Percentiles rank a stretch among this genome's conserved stretches.
These are phyloP conservation scores for Drosophila mimetica DNA, from an alignment of 2,888 invertebrate genomes.

Conservation along the genomic window DNA sequence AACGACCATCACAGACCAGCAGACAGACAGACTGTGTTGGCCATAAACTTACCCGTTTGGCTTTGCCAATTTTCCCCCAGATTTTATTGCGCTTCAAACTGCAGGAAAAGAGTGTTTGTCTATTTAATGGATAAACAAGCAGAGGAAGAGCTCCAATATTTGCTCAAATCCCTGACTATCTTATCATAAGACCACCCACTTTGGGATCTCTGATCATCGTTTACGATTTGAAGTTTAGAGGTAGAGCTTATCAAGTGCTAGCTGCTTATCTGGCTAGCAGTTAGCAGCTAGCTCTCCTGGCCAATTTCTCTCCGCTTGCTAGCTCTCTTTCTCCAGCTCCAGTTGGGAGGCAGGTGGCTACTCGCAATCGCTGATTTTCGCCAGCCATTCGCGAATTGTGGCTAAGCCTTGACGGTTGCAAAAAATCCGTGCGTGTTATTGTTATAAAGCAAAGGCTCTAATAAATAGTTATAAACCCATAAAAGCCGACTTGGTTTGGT, in stretches of 20 bases:
- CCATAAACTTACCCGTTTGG: conserved; percentile 42
- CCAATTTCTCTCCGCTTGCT: conserved; percentile 36
- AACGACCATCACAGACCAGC: conserved; percentile 44
- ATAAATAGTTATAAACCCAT: conserved; percentile 28
- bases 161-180: conserved; percentile 37
- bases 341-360: conserved; percentile 7
- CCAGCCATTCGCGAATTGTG: conserved; percentile 71
- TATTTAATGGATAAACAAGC: conserved; percentile 14
- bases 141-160: conserved; percentile 9
- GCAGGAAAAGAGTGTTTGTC: too few relatives aligned
- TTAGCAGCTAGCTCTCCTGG: conserved; percentile 18
- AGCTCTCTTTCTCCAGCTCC: conserved; percentile 27
- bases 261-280: conserved; percentile 52
- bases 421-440: conserved; percentile 42
- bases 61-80: conserved; percentile 60
- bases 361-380: conserved; percentile 6
- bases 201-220: conserved; percentile 16
- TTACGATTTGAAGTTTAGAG: conserved; percentile 29
- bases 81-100: neutral
- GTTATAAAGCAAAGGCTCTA: conserved; percentile 35
- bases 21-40: conserved; percentile 34
- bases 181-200: conserved; percentile 25
- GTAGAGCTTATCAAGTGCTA: conserved; percentile 28
- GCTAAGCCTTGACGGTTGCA: conserved; percentile 72
- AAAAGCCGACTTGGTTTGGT: conserved; percentile 26